Evolutionary conservation across 2,888 invertebrate species (phyloP), one percentile per base, ranked within the genome.

Genomic region (Yponomeuta plumbellus): DNA sequence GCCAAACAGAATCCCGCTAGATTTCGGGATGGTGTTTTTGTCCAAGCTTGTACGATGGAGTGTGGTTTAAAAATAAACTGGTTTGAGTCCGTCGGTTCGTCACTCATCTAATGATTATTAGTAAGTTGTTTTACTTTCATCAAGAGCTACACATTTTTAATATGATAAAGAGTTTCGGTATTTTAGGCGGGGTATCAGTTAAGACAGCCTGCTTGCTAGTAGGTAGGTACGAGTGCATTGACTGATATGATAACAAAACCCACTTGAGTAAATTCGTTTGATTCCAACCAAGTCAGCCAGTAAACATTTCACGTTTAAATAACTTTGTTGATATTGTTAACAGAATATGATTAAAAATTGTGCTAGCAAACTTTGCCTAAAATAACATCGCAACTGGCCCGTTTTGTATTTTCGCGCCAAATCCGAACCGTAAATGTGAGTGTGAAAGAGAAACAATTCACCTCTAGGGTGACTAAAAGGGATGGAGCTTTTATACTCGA

Each of bases 1-100:
- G 44, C 66, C 52, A 20, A 40, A n/a, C 59, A 11, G 39, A 52
- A 52, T 20, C 83, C 80, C 81, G 81, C 80, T 80, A 81, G 77
- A 79, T 82, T 52, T 85, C 77, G 82, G 84, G 84, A 80, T 80
- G 77, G 74, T 74, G 74, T 83, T 88, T 87, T 85, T 85, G 80
- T 83, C 69, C 71, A 72, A 75, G 74, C 82, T 80, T 82, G 80
- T 81, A 81, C 79, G 78, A 70, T 64, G 56, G 10, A 65, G 57
- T 70, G 71, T 72, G 69, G 69, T 69, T 83, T 85, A 85, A 83
- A 85, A 86, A 86, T 87, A 86, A 81, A 80, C 78, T 77, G 74
- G 78, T 82, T 80, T 80, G 79, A 78, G n/a, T n/a, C n/a, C n/a
- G n/a, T n/a, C n/a, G 78, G 74, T 2, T 76, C 76, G 72, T 73